Base-by-base conservation (phyloP, 2,888 invertebrate species). In the Napeogenes inachia region DNA sequence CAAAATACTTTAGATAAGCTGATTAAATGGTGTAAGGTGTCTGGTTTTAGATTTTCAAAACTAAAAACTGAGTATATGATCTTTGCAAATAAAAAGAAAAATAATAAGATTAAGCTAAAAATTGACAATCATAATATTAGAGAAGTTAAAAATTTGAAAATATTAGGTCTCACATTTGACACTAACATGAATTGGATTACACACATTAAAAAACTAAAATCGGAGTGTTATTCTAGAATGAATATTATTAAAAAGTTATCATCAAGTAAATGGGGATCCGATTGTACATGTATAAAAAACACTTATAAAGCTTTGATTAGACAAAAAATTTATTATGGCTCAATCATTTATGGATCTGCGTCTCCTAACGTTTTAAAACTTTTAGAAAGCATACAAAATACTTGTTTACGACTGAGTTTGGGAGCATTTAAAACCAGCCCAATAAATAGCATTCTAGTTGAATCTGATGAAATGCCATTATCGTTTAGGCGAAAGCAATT, bases 341-440 rank as follows among this genome's bases (percentile, higher is more conserved):
- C 56, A 38, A 54, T 59, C 8, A 63, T 65, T 45, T 67, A 67
- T 42, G 63, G 63, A 56, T 65, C 65, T 12, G 67, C 61, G 13
- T 60, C 57, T n/a, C 21, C 12, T 13, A 58, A 35, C 21, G 56
- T 32, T 6, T 45, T 63, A 46, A 30, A 56, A 35, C 54, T 57
- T 13, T 30, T 63, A 12, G 60, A 63, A 57, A 66, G 63, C 64
- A 66, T 66, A 62, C 67, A 70, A 65, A 68, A 67, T 65, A 68
- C 69, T 59, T 61, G 60, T 21, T 53, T 68, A 55, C 47, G 53
- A 45, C 42, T 60, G 13, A 54, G 61, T 47, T 56, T 64, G 13
- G 64, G 64, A 13, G 59, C 64, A 4, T 64, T 61, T 57, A 61
- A 45, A 42, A 62, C 61, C 13, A 64, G 64, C 45, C 61, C 61